Base-by-base conservation (phyloP, 1,140 invertebrate genomes). In the Dendrolimus punctatus region DNA sequence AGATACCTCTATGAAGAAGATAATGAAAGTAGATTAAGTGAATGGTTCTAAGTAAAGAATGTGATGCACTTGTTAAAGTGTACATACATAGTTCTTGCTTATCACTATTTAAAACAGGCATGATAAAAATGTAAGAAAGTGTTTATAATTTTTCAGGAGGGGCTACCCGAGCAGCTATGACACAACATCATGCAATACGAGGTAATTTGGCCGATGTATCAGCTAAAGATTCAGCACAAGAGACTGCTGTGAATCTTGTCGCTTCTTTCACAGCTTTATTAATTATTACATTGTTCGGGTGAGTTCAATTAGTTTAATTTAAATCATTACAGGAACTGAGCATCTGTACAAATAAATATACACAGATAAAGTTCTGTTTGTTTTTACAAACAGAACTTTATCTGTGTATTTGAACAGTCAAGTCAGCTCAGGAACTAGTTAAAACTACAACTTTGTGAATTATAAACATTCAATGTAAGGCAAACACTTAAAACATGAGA, bases 221-320 rank as follows among this genome's bases (percentile, higher is more conserved):
- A 5, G 97, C 97, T 1, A 99, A 99, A 89, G 98, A 99, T 86
- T 94, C 95, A 6, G 97, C 95, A 62, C 98, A 99, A 89, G 98
- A 99, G 80, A 99, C 96, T 0, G 90, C 96, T 63, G 96, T 99
- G 1, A 99, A 99, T 87, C 87, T 99, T 45, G 75, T 94, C 39
- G 96, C 94, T 7, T 93, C 97, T 5, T 76, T 96, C 51, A 68
- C 92, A 8, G 95, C 94, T 53, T 89, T 98, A 40, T 83, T 93
- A 37, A 76, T 98, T 46, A 87, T 98, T 2, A 92, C 93, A 7
- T 5, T 63, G 5, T 71, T 73, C 58, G 74, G 73, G 73, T 76
- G 64, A 56, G 48, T 23, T 23, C 23, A 3, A 23, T 23, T 23
- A 23, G 23, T 23, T 23, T 23, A 23, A 23, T 23, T 23, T 1